These are phyloP conservation scores for Globicephala melas DNA, from an alignment of 2,113 vertebrate species.

Conservation along the genomic window DNA sequence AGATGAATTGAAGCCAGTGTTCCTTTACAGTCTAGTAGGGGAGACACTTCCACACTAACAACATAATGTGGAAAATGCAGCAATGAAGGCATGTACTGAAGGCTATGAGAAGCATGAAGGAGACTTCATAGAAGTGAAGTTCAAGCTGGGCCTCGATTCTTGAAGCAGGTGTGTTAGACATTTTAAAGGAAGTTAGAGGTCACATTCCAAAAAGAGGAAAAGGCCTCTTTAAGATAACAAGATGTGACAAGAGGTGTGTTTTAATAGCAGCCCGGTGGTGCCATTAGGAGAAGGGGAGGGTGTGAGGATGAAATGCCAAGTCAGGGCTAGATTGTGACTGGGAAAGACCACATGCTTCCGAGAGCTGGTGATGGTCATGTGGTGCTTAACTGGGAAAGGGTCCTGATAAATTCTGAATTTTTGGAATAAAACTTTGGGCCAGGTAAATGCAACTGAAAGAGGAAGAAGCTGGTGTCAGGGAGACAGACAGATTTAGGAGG, in stretches of 20 bases:
- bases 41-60: neutral
- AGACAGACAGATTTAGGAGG: neutral
- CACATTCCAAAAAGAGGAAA: neutral
- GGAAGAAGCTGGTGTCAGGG: neutral
- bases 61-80: neutral
- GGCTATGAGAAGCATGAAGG: neutral
- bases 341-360: neutral
- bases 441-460: neutral
- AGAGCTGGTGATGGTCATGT: neutral
- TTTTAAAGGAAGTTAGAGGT: neutral
- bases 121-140: neutral
- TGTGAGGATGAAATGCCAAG: neutral
- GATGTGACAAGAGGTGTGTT: neutral
- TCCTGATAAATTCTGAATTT: neutral
- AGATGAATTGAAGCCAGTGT: neutral
- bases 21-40: neutral
- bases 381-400: neutral
- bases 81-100: neutral
- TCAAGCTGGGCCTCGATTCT: neutral
- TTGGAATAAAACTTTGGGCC: neutral
- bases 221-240: neutral
- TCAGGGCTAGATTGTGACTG: neutral
- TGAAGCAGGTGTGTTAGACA: neutral
- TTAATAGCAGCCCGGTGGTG: neutral
- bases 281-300: neutral